Evolutionary conservation across 2,888 invertebrate genomes (phyloP), one percentile per base, ranked within the genome.

Genomic region (Anarsia innoxiella): DNA sequence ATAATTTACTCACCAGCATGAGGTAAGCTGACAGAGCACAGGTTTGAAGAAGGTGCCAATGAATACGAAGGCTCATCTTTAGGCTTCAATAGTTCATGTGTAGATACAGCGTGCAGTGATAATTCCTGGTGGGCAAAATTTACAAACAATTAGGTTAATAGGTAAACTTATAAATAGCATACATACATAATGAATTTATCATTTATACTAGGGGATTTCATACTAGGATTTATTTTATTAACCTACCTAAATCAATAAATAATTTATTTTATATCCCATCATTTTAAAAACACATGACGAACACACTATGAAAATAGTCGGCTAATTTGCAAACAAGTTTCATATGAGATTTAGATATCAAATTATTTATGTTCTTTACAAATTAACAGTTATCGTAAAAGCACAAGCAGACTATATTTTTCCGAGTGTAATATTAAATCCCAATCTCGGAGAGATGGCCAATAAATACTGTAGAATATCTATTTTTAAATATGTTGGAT

Each of bases 401-500:
- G 66, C 74, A 76, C 70, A 66, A 68, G 77, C 54, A 55, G 63
- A 61, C 73, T 59, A 78, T 76, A 77, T 76, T 75, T 79, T 74
- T 71, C 67, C 66, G 64, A 68, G 71, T 64, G 74, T 73, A 69
- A 77, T 78, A 78, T 78, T 73, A 77, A 76, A 80, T 83, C 69
- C n/a, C 73, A 79, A 80, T 80, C 67, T 64, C 66, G 57, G 69
- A 67, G 72, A 72, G 69, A 71, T 74, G 63, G 61, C 72, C 59
- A 78, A 83, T 84, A 83, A 84, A 84, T 83, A 76, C 72, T 65
- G 60, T 63, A 72, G 72, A 67, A 75, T 67, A 61, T 78, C 83
- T 84, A 84, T 83, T 83, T 84, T 76, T 75, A 79, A 73, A 75
- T 76, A 70, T 74, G 67, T 76, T 66, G 72, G 72, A 80, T 73